Evolutionary conservation across 2,113 vertebrate species (phyloP).

Genomic region (Andinoacara biseriatus): DNA sequence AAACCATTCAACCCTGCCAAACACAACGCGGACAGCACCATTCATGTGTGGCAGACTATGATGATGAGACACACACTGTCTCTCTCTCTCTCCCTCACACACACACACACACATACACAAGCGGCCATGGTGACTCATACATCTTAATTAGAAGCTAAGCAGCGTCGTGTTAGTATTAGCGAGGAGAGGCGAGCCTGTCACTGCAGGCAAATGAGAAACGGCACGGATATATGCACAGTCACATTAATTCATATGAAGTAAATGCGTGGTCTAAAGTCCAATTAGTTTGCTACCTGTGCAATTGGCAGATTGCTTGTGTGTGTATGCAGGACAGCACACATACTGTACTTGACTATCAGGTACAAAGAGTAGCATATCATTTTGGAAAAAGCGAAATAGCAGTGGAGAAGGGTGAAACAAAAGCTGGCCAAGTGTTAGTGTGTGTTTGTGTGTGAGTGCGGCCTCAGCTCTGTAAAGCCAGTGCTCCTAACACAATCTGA

Average conservation of each 20-base stretch:
- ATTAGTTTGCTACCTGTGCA: slow-evolving; percentile 52
- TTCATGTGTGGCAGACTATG: slow-evolving; percentile 66
- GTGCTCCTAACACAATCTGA: slow-evolving; percentile 46
- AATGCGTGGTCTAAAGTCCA: slow-evolving; percentile 44
- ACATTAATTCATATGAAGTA: slow-evolving; percentile 23
- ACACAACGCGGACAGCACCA: slow-evolving; percentile 54
- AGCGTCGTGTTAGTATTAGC: slow-evolving; percentile 66
- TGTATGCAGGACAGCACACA: background rate
- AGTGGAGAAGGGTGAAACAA: background rate
- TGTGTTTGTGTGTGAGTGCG: background rate
- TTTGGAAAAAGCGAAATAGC: background rate
- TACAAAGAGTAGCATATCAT: slow-evolving; percentile 16
- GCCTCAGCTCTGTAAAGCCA: slow-evolving; percentile 8
- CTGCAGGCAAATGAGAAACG: slow-evolving; percentile 54
- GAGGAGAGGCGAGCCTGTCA: slow-evolving; percentile 65
- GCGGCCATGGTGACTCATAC: slow-evolving; percentile 71
- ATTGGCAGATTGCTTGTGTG: background rate
- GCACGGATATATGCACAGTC: slow-evolving; percentile 12
- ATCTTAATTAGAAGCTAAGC: slow-evolving; percentile 81
- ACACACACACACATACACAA: slow-evolving; percentile 25
- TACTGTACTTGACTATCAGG: background rate
- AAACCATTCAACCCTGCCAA: slow-evolving; percentile 62
- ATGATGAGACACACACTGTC: slow-evolving; percentile 34
- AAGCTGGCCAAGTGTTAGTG: background rate
- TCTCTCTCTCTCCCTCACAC: background rate